phyloP scores from a whole-genome alignment of 2,888 invertebrate genomes.

The Leptinotarsa juncta region DNA sequence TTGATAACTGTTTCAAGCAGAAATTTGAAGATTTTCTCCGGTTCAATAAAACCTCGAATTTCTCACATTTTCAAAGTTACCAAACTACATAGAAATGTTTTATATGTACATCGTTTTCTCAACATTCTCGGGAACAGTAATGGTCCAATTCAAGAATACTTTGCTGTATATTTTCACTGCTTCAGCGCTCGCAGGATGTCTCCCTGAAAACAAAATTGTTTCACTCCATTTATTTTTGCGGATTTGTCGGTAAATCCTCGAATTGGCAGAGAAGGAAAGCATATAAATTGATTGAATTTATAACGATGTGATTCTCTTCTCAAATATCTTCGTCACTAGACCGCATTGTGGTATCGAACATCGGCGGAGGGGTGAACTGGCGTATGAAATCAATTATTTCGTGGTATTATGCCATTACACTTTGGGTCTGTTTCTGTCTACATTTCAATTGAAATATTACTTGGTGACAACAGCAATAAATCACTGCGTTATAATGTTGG shows the following conservation, averaged over 20 bases:
- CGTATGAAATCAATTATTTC: conserved; percentile 9
- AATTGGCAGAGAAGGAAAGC: not conserved
- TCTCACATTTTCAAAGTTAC: too few relatives aligned
- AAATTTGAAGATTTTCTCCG: too few relatives aligned
- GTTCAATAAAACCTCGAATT: too few relatives aligned
- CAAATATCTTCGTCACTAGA: conserved; percentile 4
- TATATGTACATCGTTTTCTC: too few relatives aligned
- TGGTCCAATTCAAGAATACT: not conserved
- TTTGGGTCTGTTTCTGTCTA: not conserved
- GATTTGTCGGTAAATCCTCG: conserved; percentile 5
- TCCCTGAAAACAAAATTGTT: conserved; percentile 7
- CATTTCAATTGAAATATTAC: not conserved
- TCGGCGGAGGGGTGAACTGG: not conserved
- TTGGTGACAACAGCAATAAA: not conserved
- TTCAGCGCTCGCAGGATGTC: not conserved
- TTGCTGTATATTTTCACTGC: not conserved
- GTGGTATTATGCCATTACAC: not conserved
- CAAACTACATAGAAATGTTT: too few relatives aligned
- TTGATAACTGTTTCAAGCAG: too few relatives aligned
- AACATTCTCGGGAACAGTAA: not conserved
- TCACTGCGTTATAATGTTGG: not conserved
- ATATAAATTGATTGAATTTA: conserved; percentile 7
- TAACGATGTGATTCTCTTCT: conserved; percentile 10
- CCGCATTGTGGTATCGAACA: not conserved
- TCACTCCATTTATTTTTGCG: conserved; percentile 4